phyloP scores from a whole-genome alignment of 2,888 invertebrate genomes.

The Hydrotaea cyrtoneurina region DNA sequence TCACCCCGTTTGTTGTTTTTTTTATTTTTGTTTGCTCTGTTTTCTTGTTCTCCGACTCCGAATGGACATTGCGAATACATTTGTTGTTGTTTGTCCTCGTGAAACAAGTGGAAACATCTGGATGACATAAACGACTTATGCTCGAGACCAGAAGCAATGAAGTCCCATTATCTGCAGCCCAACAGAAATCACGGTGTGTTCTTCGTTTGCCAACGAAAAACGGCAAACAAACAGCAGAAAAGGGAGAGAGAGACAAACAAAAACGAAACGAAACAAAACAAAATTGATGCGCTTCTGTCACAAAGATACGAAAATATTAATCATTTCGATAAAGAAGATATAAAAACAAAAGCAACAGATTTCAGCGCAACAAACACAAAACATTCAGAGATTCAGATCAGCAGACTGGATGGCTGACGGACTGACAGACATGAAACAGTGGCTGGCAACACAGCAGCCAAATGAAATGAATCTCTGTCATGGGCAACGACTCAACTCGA shows the following conservation, averaged over 20 bases:
- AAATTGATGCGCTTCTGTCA: slow-evolving; percentile 22
- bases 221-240: background rate
- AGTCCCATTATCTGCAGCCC: slow-evolving; percentile 21
- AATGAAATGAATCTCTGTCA: slow-evolving; percentile 16
- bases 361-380: background rate
- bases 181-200: too few species aligned
- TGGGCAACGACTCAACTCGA: background rate
- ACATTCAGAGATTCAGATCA: background rate
- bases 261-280: background rate
- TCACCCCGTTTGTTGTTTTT: background rate
- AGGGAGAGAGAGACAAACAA: background rate
- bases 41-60: too few species aligned
- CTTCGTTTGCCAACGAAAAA: too few species aligned
- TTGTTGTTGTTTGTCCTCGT: slow-evolving; percentile 3
- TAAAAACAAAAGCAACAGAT: slow-evolving; percentile 11
- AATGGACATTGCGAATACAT: slow-evolving; percentile 12
- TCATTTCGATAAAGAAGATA: background rate
- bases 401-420: background rate
- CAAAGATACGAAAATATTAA: slow-evolving; percentile 31
- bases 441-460: background rate
- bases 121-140: slow-evolving; percentile 11
- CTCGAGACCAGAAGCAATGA: background rate
- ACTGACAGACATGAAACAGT: too few species aligned
- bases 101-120: slow-evolving; percentile 46
- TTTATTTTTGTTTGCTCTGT: background rate